Percentiles rank a stretch among this genome's conserved stretches.
Conservation (phyloP, 2,888 invertebrate genomes). For the Cephus nigrinus region DNA sequence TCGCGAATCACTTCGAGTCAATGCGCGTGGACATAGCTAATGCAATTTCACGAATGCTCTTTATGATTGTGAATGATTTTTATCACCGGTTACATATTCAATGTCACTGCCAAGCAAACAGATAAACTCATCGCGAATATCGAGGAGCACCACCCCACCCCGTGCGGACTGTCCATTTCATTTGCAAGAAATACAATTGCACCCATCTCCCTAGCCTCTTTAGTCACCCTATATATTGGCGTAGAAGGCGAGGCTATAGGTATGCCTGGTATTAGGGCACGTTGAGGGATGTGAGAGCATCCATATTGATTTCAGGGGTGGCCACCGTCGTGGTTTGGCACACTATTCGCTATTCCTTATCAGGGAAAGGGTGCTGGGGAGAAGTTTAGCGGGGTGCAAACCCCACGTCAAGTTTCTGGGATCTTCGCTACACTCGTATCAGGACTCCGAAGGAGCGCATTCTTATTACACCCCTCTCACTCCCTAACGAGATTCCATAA, state of each 20-base stretch:
- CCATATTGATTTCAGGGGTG: conserved; percentile 32
- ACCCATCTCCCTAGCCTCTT: not conserved
- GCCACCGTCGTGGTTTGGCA: conserved; percentile 8
- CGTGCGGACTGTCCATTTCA: not conserved
- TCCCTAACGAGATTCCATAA: not conserved
- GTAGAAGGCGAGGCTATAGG: not conserved
- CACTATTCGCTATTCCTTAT: not conserved
- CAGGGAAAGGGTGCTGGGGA: not conserved
- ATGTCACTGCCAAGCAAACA: not conserved
- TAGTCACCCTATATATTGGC: not conserved
- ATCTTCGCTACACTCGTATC: not conserved
- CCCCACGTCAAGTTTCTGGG: not conserved
- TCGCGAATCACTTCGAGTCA: not conserved
- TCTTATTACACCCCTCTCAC: not conserved
- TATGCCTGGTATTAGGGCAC: not conserved
- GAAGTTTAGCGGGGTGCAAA: not conserved
- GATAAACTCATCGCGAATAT: not conserved
- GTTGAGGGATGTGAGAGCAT: conserved; percentile 17
- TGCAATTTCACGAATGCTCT: not conserved
- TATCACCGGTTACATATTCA: not conserved
- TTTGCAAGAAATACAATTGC: not conserved
- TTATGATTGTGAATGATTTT: not conserved
- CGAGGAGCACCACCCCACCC: not conserved
- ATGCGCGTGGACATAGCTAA: not conserved
- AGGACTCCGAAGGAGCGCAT: not conserved